Conservation (phyloP, 2,113 vertebrate genomes). For the Plotosus lineatus region DNA sequence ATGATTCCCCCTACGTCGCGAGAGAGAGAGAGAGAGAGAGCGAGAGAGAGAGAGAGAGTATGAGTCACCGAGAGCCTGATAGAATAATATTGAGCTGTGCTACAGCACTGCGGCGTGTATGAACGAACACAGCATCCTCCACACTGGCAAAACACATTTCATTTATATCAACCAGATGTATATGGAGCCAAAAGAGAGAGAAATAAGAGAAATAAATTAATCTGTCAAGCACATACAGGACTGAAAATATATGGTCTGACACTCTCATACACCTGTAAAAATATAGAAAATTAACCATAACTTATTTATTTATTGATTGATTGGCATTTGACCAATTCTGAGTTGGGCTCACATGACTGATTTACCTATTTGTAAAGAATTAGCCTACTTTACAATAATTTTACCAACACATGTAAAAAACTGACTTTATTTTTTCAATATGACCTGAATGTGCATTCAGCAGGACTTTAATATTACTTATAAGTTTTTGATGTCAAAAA, state of each 20-base stretch:
- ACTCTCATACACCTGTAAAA: no score
- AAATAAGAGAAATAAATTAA: background rate
- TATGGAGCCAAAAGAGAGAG: background rate
- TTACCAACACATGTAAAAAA: background rate
- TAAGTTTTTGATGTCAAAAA: background rate
- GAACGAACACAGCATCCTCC: conserved; percentile 30
- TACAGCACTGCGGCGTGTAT: conserved; percentile 54
- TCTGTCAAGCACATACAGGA: background rate
- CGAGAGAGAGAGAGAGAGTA: conserved; percentile 56
- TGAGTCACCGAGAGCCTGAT: conserved; percentile 73
- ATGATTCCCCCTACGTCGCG: conserved; percentile 62
- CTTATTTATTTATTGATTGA: no score
- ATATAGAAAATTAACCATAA: no score
- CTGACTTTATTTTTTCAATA: no score
- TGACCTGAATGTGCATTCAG: no score
- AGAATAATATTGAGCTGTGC: conserved; percentile 64
- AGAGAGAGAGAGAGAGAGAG: conserved; percentile 55
- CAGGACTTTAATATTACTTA: no score
- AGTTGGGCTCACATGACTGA: background rate
- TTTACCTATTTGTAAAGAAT: background rate
- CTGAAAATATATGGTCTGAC: background rate
- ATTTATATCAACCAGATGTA: background rate
- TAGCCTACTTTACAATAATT: background rate
- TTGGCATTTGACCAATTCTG: background rate
- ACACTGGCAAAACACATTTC: conserved; percentile 17